Conservation (phyloP, 2,888 invertebrate species). For the Apamea epomidion region DNA sequence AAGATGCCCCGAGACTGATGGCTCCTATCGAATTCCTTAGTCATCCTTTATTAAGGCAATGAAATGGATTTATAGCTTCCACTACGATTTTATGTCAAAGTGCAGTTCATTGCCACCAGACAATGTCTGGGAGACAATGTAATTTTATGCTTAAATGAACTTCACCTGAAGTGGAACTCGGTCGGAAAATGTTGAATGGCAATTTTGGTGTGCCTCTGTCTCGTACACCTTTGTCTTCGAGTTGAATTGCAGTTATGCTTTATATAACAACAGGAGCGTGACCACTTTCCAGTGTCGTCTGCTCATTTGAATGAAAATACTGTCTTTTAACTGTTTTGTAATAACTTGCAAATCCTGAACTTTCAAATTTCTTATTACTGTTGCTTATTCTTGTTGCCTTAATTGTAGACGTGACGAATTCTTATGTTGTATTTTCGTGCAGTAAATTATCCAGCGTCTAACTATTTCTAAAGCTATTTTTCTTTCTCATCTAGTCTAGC, state of each 20-base stretch:
- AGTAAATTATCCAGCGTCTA: constrained; percentile 30
- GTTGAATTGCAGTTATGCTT: constrained; percentile 88
- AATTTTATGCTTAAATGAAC: constrained; percentile 90
- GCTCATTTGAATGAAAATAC: constrained; percentile 76
- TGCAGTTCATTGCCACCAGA: constrained; percentile 90
- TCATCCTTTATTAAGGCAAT: constrained; percentile 89
- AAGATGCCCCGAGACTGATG: constrained; percentile 83
- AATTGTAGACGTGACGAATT: constrained; percentile 37
- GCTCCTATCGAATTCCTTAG: constrained; percentile 85
- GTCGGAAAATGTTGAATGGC: constrained; percentile 88
- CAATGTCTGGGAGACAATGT: constrained; percentile 89
- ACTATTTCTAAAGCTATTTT: constrained; percentile 36
- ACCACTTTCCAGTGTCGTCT: constrained; percentile 83
- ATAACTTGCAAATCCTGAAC: constrained; percentile 73
- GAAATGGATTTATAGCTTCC: constrained; percentile 89
- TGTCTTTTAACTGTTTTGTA: constrained; percentile 71
- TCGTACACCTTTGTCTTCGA: constrained; percentile 84
- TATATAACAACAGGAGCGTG: constrained; percentile 87
- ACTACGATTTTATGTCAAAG: constrained; percentile 90
- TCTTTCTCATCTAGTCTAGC: constrained; percentile 31
- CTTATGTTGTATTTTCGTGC: constrained; percentile 31
- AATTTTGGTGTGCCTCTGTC: constrained; percentile 83
- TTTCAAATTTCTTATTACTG: constrained; percentile 69
- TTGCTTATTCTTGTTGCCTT: constrained; percentile 47
- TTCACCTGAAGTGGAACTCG: constrained; percentile 88